A percentile compares a stretch with the other conserved stretches of the same genome.
phyloP scores from a whole-genome alignment of 2,113 vertebrate genomes.

The Amia ocellicauda region DNA sequence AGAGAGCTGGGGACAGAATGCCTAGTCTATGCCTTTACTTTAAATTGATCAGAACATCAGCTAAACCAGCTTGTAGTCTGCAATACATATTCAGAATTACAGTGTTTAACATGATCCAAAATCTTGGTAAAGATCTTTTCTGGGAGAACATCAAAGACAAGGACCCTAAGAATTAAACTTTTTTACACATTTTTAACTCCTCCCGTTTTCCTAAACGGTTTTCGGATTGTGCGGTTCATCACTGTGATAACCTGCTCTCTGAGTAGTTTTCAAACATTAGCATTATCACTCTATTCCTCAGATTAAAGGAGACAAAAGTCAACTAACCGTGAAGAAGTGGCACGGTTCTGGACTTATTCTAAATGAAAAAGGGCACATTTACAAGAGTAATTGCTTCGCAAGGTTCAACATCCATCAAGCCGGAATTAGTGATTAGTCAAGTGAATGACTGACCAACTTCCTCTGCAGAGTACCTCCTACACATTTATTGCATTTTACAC shows the following conservation, averaged over 20 bases:
- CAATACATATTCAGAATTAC: no score
- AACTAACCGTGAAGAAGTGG: background rate
- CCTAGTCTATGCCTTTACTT: no score
- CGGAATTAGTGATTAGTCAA: background rate
- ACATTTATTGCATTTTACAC: slow-evolving; percentile 4
- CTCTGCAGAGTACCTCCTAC: background rate
- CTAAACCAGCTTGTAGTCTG: no score
- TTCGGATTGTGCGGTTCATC: background rate
- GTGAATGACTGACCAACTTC: background rate
- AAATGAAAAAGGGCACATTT: background rate
- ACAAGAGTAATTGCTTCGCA: background rate
- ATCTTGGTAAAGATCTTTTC: no score
- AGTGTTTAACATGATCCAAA: no score
- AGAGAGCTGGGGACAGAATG: no score
- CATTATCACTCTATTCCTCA: background rate
- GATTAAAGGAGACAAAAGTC: background rate
- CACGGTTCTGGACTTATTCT: background rate
- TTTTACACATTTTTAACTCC: no score
- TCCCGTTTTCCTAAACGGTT: no score
- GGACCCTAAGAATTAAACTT: no score
- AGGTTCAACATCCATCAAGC: slow-evolving; percentile 4
- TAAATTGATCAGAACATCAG: no score
- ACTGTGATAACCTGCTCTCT: background rate
- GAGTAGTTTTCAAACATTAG: background rate
- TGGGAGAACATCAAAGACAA: no score